phyloP scores from a whole-genome alignment of 2,888 invertebrate species.

The Lochmaea crataegi region DNA sequence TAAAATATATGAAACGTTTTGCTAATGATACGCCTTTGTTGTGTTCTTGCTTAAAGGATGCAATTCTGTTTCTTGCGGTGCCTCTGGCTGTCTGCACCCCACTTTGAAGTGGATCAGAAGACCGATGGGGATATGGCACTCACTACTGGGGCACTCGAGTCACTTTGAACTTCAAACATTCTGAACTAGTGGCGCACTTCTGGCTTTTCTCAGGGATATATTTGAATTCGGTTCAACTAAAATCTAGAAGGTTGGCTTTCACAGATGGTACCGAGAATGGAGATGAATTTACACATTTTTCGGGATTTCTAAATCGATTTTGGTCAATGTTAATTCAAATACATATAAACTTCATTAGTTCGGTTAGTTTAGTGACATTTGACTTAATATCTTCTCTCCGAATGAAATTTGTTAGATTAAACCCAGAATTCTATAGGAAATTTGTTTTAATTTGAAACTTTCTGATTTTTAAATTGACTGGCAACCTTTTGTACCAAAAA shows the following conservation, averaged over 20 bases:
- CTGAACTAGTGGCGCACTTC: background rate
- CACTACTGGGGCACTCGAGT: constrained; percentile 47
- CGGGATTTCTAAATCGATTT: too few relatives aligned
- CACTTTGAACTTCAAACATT: background rate
- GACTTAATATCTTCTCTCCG: too few relatives aligned
- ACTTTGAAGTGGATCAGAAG: constrained; percentile 59
- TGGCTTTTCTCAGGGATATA: constrained; percentile 2
- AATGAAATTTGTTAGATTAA: too few relatives aligned
- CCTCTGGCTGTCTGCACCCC: constrained; percentile 65
- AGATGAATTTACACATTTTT: background rate
- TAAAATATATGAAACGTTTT: constrained; percentile 43
- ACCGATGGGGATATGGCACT: constrained; percentile 65
- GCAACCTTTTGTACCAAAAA: too few relatives aligned
- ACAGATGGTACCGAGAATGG: background rate
- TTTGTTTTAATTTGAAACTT: too few relatives aligned
- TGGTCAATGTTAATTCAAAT: too few relatives aligned
- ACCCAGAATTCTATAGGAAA: too few relatives aligned
- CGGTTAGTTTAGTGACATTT: too few relatives aligned
- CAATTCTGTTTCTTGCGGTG: constrained; percentile 66
- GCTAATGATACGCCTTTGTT: constrained; percentile 66
- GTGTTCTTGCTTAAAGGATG: constrained; percentile 61
- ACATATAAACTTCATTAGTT: too few relatives aligned
- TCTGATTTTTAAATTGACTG: too few relatives aligned
- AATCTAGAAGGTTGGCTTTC: background rate
- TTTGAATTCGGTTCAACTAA: background rate